A percentile compares a stretch with the other conserved stretches of the same genome.
Evolutionary conservation across 2,113 vertebrate genomes (phyloP).

Genomic region (Poicephalus meyeri): DNA sequence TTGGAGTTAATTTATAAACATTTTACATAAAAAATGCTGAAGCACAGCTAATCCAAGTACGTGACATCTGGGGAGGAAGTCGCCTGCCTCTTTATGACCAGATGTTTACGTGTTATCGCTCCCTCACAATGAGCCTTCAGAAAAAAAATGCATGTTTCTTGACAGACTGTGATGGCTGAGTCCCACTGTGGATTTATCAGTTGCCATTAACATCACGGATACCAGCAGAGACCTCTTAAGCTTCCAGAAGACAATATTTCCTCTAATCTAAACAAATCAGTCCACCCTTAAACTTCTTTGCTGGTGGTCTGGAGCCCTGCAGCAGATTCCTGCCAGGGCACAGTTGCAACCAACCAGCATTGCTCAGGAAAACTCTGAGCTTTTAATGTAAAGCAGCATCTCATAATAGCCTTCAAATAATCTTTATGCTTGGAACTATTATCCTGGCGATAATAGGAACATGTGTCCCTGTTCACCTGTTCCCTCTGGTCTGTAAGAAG

Average conservation of each 20-base stretch:
- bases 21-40: background rate
- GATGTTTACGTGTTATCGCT: background rate
- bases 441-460: background rate
- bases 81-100: background rate
- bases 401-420: background rate
- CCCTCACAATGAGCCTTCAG: background rate
- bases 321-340: background rate
- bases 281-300: background rate
- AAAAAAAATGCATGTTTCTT: background rate
- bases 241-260: background rate
- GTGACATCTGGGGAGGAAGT: background rate
- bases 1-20: background rate
- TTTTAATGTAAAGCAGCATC: background rate
- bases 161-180: too few species aligned
- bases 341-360: too few species aligned
- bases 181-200: background rate
- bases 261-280: background rate
- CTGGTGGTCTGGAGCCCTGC: background rate
- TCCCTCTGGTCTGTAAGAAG: background rate
- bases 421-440: background rate
- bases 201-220: background rate
- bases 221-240: background rate
- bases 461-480: background rate
- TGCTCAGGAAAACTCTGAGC: background rate
- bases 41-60: background rate